A percentile compares a stretch with the other conserved stretches of the same genome.
phyloP scores from a whole-genome alignment of 2,888 invertebrate genomes.

The Tyria jacobaeae region DNA sequence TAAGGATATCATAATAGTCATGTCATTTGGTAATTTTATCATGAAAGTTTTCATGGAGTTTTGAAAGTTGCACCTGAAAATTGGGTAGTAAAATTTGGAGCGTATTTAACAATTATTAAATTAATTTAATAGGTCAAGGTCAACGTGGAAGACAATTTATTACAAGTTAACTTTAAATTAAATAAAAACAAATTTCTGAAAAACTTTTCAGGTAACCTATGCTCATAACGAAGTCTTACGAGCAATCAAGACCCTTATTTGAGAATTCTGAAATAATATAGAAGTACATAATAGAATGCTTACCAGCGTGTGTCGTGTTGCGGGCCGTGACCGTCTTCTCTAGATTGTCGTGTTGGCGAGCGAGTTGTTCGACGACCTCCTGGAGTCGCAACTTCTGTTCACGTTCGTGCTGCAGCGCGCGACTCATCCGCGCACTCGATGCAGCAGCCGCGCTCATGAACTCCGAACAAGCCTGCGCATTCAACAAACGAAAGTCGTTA shows the following conservation, averaged over 20 bases:
- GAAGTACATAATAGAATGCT: conserved; percentile 14
- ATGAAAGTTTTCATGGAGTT: no score
- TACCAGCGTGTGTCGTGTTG: conserved; percentile 58
- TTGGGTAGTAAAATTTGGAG: no score
- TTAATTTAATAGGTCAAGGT: no score
- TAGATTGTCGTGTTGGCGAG: conserved; percentile 97
- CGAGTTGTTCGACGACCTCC: conserved; percentile 98
- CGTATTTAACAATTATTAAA: no score
- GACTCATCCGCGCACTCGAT: conserved; percentile 97
- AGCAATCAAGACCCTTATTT: no score
- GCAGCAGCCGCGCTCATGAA: conserved; percentile 96
- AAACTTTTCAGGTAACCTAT: no score
- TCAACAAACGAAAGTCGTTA: not conserved
- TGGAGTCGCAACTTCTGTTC: conserved; percentile 97
- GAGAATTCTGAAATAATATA: not conserved
- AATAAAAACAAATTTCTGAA: no score
- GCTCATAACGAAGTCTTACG: not conserved
- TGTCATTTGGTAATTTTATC: no score
- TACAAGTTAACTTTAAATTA: no score
- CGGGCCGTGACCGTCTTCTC: conserved; percentile 95
- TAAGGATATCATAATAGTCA: no score
- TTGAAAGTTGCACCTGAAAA: no score
- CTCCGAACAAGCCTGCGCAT: conserved; percentile 93
- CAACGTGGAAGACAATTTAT: no score
- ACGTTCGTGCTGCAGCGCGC: conserved; percentile 96